Base-by-base conservation (phyloP, 2,888 invertebrate species). In the Drosophila hamatofila region DNA sequence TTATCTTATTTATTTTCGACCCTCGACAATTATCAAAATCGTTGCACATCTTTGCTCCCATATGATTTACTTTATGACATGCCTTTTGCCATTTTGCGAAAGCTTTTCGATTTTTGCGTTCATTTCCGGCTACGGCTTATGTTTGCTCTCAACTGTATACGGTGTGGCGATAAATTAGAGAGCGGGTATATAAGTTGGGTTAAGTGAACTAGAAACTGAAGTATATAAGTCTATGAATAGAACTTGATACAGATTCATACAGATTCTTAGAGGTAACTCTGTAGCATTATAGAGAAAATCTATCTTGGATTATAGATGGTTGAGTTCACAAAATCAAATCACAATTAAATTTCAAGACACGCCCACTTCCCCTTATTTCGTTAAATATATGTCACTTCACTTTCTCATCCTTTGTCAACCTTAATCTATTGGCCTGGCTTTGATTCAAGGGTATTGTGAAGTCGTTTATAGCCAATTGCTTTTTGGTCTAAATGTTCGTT, bases 11-110 rank as follows among this genome's bases (percentile, higher is more conserved):
- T 48, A 5, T 16, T 72, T 42, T 39, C 30, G 25, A 33, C 51
- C 23, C 27, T 51, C 21, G 48, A 67, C 89, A 83, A 83, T 83
- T 83, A 88, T 72, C 73, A 74, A 80, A 67, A 76, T 55, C 80
- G 62, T 48, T 37, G 46, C 57, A 48, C 54, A 62, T 81, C 60
- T 25, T 46, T 35, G 37, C 46, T 65, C 57, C 39, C 41, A 46
- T 69, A 64, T 79, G 75, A 75, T 75, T 76, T 79, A 64, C 74
- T 85, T 83, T 74, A 84, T 72, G 42, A 71, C 54, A 55, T 42
- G 35, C 52, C 44, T 25, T 72, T 25, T 72, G 67, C 51, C 65
- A 57, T 67, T 83, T 77, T 61, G n/a, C 52, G 33, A n/a, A 52
- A 67, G 51, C 61, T 33, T 56, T 70, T 69, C 52, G 68, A 79